Evolutionary conservation across 2,888 invertebrate species (phyloP).

Genomic region (Bellardia pandia): DNA sequence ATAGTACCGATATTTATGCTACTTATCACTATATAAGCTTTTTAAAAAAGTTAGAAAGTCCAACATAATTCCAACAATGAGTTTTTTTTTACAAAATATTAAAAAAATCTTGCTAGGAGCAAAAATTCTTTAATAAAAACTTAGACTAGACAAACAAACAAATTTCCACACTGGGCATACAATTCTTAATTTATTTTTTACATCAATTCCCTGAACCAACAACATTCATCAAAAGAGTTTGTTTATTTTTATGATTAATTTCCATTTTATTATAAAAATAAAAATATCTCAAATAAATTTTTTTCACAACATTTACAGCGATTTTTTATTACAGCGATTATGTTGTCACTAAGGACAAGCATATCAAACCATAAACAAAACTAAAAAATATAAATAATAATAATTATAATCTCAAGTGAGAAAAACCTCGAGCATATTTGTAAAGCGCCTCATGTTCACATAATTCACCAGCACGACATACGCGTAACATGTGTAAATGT

Average conservation of each 20-base stretch:
- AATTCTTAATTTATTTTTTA: background rate
- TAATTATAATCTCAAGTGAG: slow-evolving; percentile 72
- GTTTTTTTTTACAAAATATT: too few relatives aligned
- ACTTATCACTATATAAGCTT: too few relatives aligned
- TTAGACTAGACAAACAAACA: too few relatives aligned
- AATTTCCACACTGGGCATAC: too few relatives aligned
- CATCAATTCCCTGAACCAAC: background rate
- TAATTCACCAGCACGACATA: slow-evolving; percentile 81
- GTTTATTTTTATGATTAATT: background rate
- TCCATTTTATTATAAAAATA: background rate
- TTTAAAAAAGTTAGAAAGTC: too few relatives aligned
- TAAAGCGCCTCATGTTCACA: slow-evolving; percentile 77
- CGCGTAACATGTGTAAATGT: slow-evolving; percentile 82
- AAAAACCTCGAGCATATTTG: slow-evolving; percentile 81
- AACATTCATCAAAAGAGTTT: background rate
- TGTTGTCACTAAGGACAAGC: slow-evolving; percentile 3
- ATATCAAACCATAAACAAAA: background rate
- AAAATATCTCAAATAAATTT: background rate
- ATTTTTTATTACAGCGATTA: slow-evolving; percentile 3
- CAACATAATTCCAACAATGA: too few relatives aligned
- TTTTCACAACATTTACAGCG: background rate
- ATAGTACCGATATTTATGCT: too few relatives aligned
- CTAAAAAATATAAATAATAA: background rate
- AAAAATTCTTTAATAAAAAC: too few relatives aligned
- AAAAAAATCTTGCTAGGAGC: too few relatives aligned